Evolutionary conservation across 2,888 invertebrate species (phyloP), one percentile per base, ranked within the genome.

Genomic region (Eupithecia exiguata): DNA sequence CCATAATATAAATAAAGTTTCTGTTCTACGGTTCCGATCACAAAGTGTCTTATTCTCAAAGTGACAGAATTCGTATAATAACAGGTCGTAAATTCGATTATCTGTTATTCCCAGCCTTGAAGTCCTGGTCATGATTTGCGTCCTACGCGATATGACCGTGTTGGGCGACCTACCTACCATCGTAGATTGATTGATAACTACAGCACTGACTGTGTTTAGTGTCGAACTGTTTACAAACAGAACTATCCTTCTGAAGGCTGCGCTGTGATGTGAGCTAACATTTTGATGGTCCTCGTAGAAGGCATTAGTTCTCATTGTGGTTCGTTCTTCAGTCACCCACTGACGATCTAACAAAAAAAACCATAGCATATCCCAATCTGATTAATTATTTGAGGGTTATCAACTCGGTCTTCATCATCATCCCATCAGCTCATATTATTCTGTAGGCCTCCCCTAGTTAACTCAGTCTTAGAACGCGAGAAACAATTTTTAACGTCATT

Each of bases 91-190:
- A 80, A 82, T 78, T 80, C 83, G 89, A 89, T 90, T 89, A 89
- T 85, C 84, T 85, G 83, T 83, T 79, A 83, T 83, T 83, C 82
- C 78, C 85, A 87, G 83, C 89, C 89, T 91, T 88, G 89, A 84
- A 87, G 87, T 84, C 86, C 88, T 87, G 87, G 89, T 87, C 86
- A 89, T 87, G 81, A 88, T 90, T 91, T 84, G 85, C 90, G 87
- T 89, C 91, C 90, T 86, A 91, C 90, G 86, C 87, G 72, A 76
- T 71, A 76, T 35, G 36, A 46, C 61, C 16, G 46, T 66, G 67
- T 62, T 71, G 58, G 38, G 68, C 62, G 62, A 67, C 35, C 35
- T 74, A 67, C 35, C 35, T 70, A 21, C 58, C 25, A 25, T 14
- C 46, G 53, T 69, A 69, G 73, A 43, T 70, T 35, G 43, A 72